These are phyloP conservation scores for Apotomis capreana DNA, from an alignment of 2,888 invertebrate genomes.

Conservation along the genomic window DNA sequence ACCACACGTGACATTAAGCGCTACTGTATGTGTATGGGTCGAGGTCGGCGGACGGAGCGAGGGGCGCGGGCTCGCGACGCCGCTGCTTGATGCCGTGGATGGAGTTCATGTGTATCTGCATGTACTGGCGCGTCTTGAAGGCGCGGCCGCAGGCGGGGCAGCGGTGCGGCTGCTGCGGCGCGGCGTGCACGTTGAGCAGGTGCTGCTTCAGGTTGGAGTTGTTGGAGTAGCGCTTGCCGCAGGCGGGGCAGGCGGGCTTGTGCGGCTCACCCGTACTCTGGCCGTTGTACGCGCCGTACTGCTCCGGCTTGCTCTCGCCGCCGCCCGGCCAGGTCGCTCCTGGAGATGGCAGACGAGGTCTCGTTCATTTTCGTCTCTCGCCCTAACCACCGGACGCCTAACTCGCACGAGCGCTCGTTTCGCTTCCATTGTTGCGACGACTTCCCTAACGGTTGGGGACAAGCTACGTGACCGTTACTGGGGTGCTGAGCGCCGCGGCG, in stretches of 20 bases:
- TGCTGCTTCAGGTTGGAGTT: constrained; percentile 88
- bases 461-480: constrained; percentile 47
- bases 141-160: constrained; percentile 86
- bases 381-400: constrained; percentile 33
- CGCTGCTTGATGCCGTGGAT: constrained; percentile 86
- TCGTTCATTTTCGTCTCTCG: constrained; percentile 60
- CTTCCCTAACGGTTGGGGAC: constrained; percentile 44
- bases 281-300: constrained; percentile 51
- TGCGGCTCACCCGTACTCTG: constrained; percentile 64
- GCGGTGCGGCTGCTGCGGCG: constrained; percentile 83
- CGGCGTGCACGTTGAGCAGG: constrained; percentile 87
- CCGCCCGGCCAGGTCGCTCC: constrained; percentile 75
- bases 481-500: constrained; percentile 64
- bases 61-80: constrained; percentile 72
- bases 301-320: constrained; percentile 55
- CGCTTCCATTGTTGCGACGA: constrained; percentile 56
- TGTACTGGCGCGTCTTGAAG: constrained; percentile 88
- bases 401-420: constrained; percentile 42
- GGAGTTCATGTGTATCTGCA: constrained; percentile 87
- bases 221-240: constrained; percentile 87
- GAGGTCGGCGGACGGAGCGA: constrained; percentile 54
- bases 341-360: constrained; percentile 75
- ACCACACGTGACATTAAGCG: constrained; percentile 66
- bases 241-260: constrained; percentile 86
- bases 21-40: constrained; percentile 73